Conservation (phyloP, 2,797 vertebrate species). For the Dallia pectoralis region DNA sequence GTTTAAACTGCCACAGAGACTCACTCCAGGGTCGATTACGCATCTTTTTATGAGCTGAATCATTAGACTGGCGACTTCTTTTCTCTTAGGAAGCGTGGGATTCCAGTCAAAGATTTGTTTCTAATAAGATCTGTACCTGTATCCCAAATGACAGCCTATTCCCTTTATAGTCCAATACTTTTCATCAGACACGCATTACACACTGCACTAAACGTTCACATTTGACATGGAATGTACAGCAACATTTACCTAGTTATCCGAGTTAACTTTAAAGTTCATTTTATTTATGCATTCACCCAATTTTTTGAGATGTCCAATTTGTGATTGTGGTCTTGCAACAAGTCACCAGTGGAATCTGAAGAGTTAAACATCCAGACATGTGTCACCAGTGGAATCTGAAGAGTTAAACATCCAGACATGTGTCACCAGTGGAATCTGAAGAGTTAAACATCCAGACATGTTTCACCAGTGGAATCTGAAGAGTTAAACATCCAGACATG, state of each 20-base stretch:
- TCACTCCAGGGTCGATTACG: conserved; percentile 50
- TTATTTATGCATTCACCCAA: no score
- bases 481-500: no score
- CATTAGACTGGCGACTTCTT: conserved; percentile 50
- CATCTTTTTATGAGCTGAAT: conserved; percentile 54
- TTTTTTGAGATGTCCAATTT: no score
- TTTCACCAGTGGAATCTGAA: no score
- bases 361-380: no score
- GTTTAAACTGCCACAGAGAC: conserved; percentile 44
- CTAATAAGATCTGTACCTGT: conserved; percentile 40
- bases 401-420: no score
- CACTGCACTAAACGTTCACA: no score
- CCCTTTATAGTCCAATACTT: background rate
- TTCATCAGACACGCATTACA: background rate
- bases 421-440: no score
- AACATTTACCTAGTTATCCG: conserved; percentile 44
- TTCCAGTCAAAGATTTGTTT: conserved; percentile 55
- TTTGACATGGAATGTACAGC: conserved; percentile 22
- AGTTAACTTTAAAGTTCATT: conserved; percentile 44
- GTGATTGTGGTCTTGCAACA: no score
- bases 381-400: no score
- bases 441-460: no score
- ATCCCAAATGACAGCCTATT: background rate
- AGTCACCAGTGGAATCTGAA: no score
- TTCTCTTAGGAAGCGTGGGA: conserved; percentile 43